Evolutionary conservation across 2,797 vertebrate genomes (phyloP).

Genomic region (Octomys mimax): DNA sequence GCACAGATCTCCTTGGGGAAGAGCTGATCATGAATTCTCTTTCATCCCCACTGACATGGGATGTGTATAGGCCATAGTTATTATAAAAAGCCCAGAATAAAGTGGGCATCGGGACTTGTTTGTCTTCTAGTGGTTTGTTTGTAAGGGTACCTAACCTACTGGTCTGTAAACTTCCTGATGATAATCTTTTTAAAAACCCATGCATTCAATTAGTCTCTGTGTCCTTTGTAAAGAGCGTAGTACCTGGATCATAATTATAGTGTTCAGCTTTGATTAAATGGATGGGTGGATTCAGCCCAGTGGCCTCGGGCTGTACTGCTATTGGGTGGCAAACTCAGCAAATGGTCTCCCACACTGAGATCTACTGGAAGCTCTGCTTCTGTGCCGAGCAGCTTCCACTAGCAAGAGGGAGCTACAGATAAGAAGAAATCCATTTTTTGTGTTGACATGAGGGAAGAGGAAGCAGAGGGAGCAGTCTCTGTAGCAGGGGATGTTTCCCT

Average conservation of each 20-base stretch:
- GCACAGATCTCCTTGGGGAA: no score
- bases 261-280: not conserved
- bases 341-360: not conserved
- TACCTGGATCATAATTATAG: not conserved
- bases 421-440: not conserved
- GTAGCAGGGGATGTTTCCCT: not conserved
- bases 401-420: not conserved
- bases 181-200: not conserved
- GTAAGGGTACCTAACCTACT: not conserved
- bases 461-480: not conserved
- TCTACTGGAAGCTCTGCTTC: not conserved
- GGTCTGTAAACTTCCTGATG: not conserved
- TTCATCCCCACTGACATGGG: not conserved
- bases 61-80: not conserved
- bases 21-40: not conserved
- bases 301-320: not conserved
- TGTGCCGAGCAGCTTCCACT: not conserved
- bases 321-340: not conserved
- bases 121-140: not conserved
- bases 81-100: not conserved
- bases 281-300: not conserved
- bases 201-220: not conserved
- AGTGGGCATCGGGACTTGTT: not conserved
- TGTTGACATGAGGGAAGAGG: not conserved
- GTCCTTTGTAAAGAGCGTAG: not conserved